A percentile compares a stretch with the other conserved stretches of the same genome.
phyloP scores from a whole-genome alignment of 2,888 invertebrate genomes.

The Drosophila merina region DNA sequence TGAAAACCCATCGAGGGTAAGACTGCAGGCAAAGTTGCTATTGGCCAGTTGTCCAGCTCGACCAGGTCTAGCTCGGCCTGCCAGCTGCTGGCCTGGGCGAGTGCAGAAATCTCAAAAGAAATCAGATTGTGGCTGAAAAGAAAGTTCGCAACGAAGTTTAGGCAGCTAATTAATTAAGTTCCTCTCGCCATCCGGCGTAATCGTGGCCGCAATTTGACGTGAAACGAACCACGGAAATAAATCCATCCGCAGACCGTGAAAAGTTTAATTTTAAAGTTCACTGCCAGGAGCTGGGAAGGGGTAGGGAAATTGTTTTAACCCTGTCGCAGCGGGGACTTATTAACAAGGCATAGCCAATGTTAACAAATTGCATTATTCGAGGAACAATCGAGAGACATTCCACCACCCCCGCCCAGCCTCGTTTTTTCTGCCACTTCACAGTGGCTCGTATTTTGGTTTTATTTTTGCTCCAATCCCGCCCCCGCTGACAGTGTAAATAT shows the following conservation, averaged over 20 bases:
- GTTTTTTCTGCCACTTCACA: background rate
- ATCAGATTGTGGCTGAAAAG: slow-evolving; percentile 69
- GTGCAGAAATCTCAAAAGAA: slow-evolving; percentile 50
- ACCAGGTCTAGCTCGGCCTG: no score
- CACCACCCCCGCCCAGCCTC: background rate
- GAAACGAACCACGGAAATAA: slow-evolving; percentile 33
- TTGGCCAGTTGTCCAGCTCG: no score
- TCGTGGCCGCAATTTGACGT: slow-evolving; percentile 11
- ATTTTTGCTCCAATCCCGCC: slow-evolving; percentile 13
- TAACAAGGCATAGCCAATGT: slow-evolving; percentile 74
- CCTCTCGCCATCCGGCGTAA: slow-evolving; percentile 8
- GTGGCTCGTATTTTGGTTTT: background rate
- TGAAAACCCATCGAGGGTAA: slow-evolving; percentile 12
- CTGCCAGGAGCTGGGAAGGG: background rate
- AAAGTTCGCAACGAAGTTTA: slow-evolving; percentile 56
- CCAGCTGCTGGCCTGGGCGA: slow-evolving; percentile 47
- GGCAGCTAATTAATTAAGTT: slow-evolving; percentile 80
- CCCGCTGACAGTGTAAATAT: slow-evolving; percentile 58
- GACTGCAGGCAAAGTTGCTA: slow-evolving; percentile 36
- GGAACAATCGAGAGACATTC: slow-evolving; percentile 59
- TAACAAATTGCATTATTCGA: slow-evolving; percentile 75
- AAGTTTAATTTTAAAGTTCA: slow-evolving; percentile 41
- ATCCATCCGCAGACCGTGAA: slow-evolving; percentile 14
- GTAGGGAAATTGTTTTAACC: slow-evolving; percentile 65
- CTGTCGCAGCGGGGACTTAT: slow-evolving; percentile 56